Base-by-base conservation (phyloP, 2,113 vertebrate genomes). In the Atractosteus spatula region DNA sequence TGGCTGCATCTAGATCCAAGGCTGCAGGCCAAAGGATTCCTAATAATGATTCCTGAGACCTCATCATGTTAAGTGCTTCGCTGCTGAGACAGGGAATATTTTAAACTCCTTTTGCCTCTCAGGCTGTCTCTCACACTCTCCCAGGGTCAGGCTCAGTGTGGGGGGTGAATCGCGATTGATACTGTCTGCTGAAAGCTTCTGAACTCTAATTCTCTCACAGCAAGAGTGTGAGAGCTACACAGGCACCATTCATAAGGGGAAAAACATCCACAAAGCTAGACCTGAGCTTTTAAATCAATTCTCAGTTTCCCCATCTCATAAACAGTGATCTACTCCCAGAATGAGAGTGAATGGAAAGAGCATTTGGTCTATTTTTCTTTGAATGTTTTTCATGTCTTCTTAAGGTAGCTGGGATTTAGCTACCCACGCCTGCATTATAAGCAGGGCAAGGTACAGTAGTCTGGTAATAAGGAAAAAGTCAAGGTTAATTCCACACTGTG, bases 1-100 rank as follows among this genome's bases (percentile, higher is more conserved):
- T 75, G 83, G 82, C 81, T 81, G 77, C 77, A 59, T 55, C 55
- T 66, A 47, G 59, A 74, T 59, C 57, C 14, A 71, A 68, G 77
- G 74, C 74, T n/a, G 76, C 59, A 29, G 61, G 62, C 62, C 62
- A 72, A 10, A 64, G 55, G 16, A 71, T 41, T 43, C 44, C 41
- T 55, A 12, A 61, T 57, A 42, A 7, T 44, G 55, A 62, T 65
- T 67, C 70, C 68, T 59, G 16, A 57, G 74, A 68, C 68, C 51
- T 8, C 54, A 62, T 55, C 70, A 73, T 57, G 68, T 44, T 68
- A 67, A 16, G 14, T 65, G 62, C 51, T 44, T 41, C 8, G 42
- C 62, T 43, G 29, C 54, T 57, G 63, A 66, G 62, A 55, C 41
- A 57, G 68, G 10, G 16, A 59, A 63, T 69, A 55, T 59, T 69